Percentiles rank a stretch among this genome's conserved stretches.
Evolutionary conservation across 2,888 invertebrate species (phyloP).

Genomic region (Amorpha juglandis): DNA sequence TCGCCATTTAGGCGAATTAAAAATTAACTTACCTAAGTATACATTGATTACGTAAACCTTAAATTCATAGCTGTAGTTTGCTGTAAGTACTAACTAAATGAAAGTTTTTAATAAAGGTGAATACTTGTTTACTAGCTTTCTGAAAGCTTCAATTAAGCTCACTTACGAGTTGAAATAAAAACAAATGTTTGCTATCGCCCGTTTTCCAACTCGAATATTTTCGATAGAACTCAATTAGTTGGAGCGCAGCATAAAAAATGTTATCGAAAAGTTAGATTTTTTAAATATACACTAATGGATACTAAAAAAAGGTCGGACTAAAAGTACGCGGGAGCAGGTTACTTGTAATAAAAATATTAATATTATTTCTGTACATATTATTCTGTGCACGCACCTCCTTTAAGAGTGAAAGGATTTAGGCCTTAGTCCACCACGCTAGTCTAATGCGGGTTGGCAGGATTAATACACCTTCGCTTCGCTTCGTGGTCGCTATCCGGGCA

Average conservation of each 20-base stretch:
- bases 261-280: slow-evolving; percentile 32
- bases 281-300: slow-evolving; percentile 32
- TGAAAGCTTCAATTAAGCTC: slow-evolving; percentile 1
- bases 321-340: too few species aligned
- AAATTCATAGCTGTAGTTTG: background rate
- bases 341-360: too few species aligned
- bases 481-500: too few species aligned
- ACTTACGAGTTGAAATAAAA: slow-evolving; percentile 32
- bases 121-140: slow-evolving; percentile 28
- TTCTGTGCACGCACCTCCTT: too few species aligned
- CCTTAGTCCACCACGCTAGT: too few species aligned
- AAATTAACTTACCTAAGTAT: too few species aligned
- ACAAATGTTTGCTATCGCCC: slow-evolving; percentile 35
- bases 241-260: slow-evolving; percentile 25
- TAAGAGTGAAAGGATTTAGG: too few species aligned
- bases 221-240: slow-evolving; percentile 26
- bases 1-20: too few species aligned
- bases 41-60: background rate
- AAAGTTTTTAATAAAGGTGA: background rate
- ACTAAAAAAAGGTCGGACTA: too few species aligned
- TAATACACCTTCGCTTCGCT: too few species aligned
- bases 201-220: slow-evolving; percentile 10
- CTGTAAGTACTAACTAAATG: background rate
- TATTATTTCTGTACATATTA: too few species aligned
- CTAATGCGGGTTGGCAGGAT: too few species aligned